Evolutionary conservation across 92 coral and sea anemone genomes (phyloP).

Genomic region (Meandrina meandrites): DNA sequence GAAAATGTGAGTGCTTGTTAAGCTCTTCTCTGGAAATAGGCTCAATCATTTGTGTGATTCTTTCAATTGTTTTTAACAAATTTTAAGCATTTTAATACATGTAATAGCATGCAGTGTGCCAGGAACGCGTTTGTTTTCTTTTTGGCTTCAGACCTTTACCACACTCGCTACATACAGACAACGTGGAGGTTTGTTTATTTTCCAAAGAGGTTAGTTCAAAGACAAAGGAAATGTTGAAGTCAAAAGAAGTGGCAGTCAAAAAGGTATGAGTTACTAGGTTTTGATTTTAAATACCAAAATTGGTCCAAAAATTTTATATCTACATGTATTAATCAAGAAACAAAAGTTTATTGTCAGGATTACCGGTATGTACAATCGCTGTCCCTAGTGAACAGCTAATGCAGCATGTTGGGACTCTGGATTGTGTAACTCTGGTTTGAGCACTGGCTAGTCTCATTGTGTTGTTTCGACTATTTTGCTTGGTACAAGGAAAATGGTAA

Average conservation of each 20-base stretch:
- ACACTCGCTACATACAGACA: constrained; percentile 70
- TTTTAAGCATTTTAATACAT: too few relatives aligned
- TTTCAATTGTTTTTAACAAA: not conserved
- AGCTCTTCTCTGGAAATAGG: not conserved
- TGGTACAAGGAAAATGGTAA: too few relatives aligned
- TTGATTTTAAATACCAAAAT: not conserved
- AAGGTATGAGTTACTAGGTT: constrained; percentile 57
- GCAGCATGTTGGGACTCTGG: too few relatives aligned
- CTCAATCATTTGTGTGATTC: not conserved
- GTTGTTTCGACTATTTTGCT: too few relatives aligned
- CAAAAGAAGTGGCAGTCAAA: constrained; percentile 74
- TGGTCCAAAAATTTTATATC: not conserved
- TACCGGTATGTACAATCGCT: too few relatives aligned
- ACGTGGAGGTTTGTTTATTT: constrained; percentile 79
- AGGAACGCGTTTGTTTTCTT: not conserved
- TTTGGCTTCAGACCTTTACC: constrained; percentile 69
- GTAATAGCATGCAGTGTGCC: not conserved
- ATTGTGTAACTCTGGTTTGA: too few relatives aligned
- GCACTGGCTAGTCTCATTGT: too few relatives aligned
- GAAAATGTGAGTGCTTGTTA: constrained; percentile 69
- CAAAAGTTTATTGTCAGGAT: too few relatives aligned
- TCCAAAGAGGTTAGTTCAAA: constrained; percentile 72
- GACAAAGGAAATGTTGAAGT: constrained; percentile 70
- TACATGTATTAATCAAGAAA: too few relatives aligned
- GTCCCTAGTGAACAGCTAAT: too few relatives aligned